Percentiles rank a stretch among this genome's conserved stretches.
phyloP scores from a whole-genome alignment of 2,113 vertebrate genomes.

The Elaphurus davidianus region DNA sequence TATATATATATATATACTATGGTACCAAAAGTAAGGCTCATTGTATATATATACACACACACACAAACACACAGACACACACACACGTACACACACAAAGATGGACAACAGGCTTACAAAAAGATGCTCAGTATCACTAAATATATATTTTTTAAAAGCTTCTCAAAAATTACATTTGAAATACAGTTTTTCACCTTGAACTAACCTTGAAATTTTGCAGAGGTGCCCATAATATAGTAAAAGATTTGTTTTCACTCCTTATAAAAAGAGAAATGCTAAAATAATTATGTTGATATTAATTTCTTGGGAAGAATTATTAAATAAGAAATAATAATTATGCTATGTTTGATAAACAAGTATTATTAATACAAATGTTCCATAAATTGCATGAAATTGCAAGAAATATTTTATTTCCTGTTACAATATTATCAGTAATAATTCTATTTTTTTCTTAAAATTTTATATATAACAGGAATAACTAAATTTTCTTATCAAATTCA shows the following conservation, averaged over 20 bases:
- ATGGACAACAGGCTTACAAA: not conserved
- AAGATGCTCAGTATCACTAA: not conserved
- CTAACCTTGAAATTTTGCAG: not conserved
- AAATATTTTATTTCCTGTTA: not conserved
- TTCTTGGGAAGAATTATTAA: not conserved
- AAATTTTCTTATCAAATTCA: not conserved
- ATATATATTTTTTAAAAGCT: not conserved
- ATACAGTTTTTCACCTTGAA: not conserved
- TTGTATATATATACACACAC: no score
- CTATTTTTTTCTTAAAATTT: not conserved
- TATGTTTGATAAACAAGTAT: not conserved
- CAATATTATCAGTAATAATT: not conserved
- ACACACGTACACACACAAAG: not conserved
- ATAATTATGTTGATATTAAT: not conserved
- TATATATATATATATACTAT: fast-evolving
- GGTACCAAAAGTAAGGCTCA: no score
- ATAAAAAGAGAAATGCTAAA: not conserved
- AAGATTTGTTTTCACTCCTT: not conserved
- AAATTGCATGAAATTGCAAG: not conserved
- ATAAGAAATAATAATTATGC: not conserved
- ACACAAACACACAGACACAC: not conserved
- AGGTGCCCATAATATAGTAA: not conserved
- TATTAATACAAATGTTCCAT: not conserved
- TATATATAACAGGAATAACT: not conserved
- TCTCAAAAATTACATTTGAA: not conserved